phyloP scores from a whole-genome alignment of 2,797 vertebrate species.

The Tachyglossus aculeatus region DNA sequence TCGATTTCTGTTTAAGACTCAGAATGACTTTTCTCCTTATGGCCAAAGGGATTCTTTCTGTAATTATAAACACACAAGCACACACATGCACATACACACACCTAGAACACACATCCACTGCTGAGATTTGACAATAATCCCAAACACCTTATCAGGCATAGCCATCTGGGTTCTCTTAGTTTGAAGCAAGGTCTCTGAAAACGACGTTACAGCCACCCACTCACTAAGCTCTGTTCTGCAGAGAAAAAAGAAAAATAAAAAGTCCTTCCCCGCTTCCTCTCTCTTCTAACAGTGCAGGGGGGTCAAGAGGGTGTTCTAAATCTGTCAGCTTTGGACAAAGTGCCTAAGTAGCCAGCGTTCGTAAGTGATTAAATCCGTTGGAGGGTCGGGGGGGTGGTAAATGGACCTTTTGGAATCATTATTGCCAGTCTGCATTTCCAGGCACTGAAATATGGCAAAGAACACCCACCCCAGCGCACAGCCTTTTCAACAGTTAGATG shows the following conservation, averaged over 20 bases:
- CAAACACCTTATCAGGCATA: slow-evolving; percentile 69
- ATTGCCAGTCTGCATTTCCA: slow-evolving; percentile 20
- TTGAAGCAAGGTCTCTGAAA: slow-evolving; percentile 67
- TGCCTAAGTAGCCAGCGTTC: slow-evolving; percentile 2
- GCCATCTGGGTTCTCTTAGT: slow-evolving; percentile 72
- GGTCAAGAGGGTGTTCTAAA: slow-evolving; percentile 30
- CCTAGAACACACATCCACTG: slow-evolving; percentile 11
- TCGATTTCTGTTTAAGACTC: no score
- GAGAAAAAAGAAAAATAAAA: no score
- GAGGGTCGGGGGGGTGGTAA: no score
- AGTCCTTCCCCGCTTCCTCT: slow-evolving; percentile 61
- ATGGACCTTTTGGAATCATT: slow-evolving; percentile 9
- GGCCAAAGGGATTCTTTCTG: slow-evolving; percentile 8
- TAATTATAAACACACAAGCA: slow-evolving; percentile 7
- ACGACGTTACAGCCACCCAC: slow-evolving; percentile 37
- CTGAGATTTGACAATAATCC: slow-evolving; percentile 60
- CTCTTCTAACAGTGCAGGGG: neutral
- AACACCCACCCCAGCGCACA: no score
- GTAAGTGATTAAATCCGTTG: slow-evolving; percentile 26
- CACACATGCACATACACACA: neutral
- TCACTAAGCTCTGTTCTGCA: slow-evolving; percentile 48
- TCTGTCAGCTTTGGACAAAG: slow-evolving; percentile 27
- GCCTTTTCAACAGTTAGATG: slow-evolving; percentile 8
- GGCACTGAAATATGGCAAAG: slow-evolving; percentile 24
- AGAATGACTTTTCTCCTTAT: slow-evolving; percentile 11